phyloP scores from a whole-genome alignment of 2,113 vertebrate genomes.

The Apodemus speciosus region DNA sequence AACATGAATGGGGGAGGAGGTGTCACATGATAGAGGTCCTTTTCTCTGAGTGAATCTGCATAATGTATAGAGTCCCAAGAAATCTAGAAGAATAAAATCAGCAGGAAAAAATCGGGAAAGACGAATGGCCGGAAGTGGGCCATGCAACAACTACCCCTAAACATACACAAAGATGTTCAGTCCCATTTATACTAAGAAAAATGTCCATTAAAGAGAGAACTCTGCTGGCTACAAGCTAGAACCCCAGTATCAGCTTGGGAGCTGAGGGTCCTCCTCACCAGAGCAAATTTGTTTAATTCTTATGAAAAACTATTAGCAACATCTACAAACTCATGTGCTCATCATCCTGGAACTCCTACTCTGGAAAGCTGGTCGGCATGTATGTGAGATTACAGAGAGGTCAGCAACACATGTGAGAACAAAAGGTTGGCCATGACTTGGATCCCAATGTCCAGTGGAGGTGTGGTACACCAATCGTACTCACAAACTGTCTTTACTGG shows the following conservation, averaged over 20 bases:
- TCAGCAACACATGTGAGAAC: background rate
- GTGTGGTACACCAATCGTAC: background rate
- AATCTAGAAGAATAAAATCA: background rate
- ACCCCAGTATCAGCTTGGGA: background rate
- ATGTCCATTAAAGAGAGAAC: background rate
- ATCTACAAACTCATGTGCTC: background rate
- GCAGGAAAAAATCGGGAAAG: background rate
- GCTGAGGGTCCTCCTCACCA: background rate
- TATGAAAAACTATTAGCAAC: constrained; percentile 1
- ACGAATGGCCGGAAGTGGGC: background rate
- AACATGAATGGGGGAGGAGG: background rate
- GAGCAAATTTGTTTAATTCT: background rate
- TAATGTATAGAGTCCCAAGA: background rate
- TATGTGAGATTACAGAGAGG: background rate
- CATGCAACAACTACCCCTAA: background rate
- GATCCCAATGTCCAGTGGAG: background rate
- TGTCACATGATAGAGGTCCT: background rate
- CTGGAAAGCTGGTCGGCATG: background rate
- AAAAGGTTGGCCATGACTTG: background rate
- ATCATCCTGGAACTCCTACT: background rate
- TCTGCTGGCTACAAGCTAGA: background rate
- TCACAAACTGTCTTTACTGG: background rate
- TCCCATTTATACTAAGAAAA: background rate
- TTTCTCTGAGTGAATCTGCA: background rate
- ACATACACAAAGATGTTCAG: background rate